phyloP scores from a whole-genome alignment of 2,888 invertebrate species.

The Aspidiotus destructor region DNA sequence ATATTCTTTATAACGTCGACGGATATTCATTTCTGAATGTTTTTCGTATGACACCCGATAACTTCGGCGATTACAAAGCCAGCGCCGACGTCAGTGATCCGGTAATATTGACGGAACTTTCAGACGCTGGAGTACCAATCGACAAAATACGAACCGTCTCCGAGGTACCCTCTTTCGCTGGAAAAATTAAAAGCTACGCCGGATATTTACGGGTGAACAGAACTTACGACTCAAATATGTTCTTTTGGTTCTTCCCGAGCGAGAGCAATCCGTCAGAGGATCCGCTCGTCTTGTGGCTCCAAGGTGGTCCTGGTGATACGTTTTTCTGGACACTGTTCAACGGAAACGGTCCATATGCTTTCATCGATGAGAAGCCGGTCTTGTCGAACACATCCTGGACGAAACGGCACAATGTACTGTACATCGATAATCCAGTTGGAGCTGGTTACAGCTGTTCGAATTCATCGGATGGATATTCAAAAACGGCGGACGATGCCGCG shows the following conservation, averaged over 20 bases:
- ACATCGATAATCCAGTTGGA: slow-evolving; percentile 87
- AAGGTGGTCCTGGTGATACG: slow-evolving; percentile 74
- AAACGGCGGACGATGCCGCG: slow-evolving; percentile 68
- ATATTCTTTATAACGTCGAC: neutral
- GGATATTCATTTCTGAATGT: too few relatives aligned
- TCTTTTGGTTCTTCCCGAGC: slow-evolving; percentile 48
- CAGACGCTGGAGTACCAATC: slow-evolving; percentile 43
- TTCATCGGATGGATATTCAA: slow-evolving; percentile 63
- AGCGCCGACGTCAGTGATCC: neutral
- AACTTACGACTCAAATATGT: slow-evolving; percentile 45
- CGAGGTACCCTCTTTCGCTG: slow-evolving; percentile 35
- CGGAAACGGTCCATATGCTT: slow-evolving; percentile 65
- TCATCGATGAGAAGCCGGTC: slow-evolving; percentile 46
- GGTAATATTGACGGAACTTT: slow-evolving; percentile 47
- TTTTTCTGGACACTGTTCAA: slow-evolving; percentile 70
- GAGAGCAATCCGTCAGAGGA: slow-evolving; percentile 45
- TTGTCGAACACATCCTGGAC: slow-evolving; percentile 67
- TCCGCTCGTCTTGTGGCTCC: slow-evolving; percentile 68
- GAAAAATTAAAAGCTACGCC: slow-evolving; percentile 48
- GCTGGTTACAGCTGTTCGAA: slow-evolving; percentile 85
- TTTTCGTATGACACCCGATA: neutral
- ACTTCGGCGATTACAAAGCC: neutral
- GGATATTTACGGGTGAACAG: slow-evolving; percentile 55
- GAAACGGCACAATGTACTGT: slow-evolving; percentile 65
- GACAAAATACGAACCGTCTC: neutral